Evolutionary conservation across 1,140 invertebrate genomes (phyloP).

Genomic region (Nomia melanderi): DNA sequence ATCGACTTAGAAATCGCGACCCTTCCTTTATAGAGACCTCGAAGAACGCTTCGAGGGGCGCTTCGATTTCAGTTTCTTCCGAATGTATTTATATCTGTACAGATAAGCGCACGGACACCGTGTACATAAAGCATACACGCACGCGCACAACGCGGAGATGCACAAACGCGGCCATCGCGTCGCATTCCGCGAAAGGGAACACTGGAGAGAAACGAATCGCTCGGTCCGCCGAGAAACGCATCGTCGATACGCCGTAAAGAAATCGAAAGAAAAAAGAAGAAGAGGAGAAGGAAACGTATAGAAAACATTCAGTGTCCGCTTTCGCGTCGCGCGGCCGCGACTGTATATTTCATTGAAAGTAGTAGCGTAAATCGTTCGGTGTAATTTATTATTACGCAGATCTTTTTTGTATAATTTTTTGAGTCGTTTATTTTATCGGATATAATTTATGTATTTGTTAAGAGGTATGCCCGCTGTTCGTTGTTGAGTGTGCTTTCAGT

Average conservation of each 20-base stretch:
- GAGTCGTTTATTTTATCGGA: neutral
- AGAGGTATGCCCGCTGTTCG: neutral
- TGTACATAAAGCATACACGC: slow-evolving; percentile 13
- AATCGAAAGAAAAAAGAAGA: neutral
- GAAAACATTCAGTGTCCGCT: neutral
- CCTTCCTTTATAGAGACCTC: too few species aligned
- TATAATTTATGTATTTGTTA: neutral
- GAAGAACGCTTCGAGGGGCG: too few species aligned
- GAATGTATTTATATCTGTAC: slow-evolving; percentile 4
- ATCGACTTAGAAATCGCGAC: too few species aligned
- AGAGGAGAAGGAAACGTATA: too few species aligned
- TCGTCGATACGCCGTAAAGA: neutral
- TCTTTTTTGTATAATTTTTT: neutral
- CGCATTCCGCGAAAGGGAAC: neutral
- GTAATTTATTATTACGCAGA: neutral
- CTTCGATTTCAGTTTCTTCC: slow-evolving; percentile 1
- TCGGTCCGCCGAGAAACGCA: too few species aligned
- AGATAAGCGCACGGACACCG: neutral
- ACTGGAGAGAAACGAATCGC: too few species aligned
- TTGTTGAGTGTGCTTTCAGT: neutral
- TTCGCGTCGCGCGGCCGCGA: neutral
- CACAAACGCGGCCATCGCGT: neutral
- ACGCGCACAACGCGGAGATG: neutral
- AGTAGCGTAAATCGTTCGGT: neutral
- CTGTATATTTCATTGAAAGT: neutral